phyloP scores from a whole-genome alignment of 2,797 vertebrate genomes.

The Paedocypris micromegethes region DNA sequence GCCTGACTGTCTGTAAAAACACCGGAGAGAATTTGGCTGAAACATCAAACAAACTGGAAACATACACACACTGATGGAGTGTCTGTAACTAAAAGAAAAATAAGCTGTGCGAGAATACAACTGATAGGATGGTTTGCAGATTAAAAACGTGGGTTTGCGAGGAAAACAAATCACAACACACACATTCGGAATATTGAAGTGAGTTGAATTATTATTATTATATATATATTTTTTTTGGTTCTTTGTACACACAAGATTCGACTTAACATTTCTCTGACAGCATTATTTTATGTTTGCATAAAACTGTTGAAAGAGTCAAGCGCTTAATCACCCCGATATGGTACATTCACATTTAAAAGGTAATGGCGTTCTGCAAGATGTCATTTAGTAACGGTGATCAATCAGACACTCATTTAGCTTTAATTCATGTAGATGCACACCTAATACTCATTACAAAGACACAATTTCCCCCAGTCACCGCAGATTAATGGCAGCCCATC shows the following conservation, averaged over 20 bases:
- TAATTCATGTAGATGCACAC: slow-evolving; percentile 85
- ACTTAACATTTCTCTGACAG: background rate
- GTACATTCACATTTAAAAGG: slow-evolving; percentile 76
- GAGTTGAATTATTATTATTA: too few relatives aligned
- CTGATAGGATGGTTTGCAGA: slow-evolving; percentile 24
- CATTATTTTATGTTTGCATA: slow-evolving; percentile 27
- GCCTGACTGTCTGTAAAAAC: slow-evolving; percentile 63
- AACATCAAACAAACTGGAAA: slow-evolving; percentile 59
- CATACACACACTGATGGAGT: slow-evolving; percentile 53
- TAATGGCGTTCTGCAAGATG: slow-evolving; percentile 68
- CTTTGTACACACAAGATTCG: too few relatives aligned
- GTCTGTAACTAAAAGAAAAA: slow-evolving; percentile 35
- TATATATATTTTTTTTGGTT: too few relatives aligned
- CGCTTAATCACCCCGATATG: slow-evolving; percentile 75
- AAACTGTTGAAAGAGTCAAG: slow-evolving; percentile 39
- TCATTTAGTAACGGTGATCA: slow-evolving; percentile 74
- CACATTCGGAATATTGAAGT: too few relatives aligned
- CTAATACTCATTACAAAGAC: slow-evolving; percentile 85
- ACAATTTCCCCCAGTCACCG: slow-evolving; percentile 78
- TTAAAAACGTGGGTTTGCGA: background rate
- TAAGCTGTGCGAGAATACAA: slow-evolving; percentile 32
- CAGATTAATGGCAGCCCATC: slow-evolving; percentile 75
- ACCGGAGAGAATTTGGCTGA: slow-evolving; percentile 62
- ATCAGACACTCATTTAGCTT: slow-evolving; percentile 78
- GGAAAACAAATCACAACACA: too few relatives aligned